Base-by-base conservation (phyloP, 2,888 invertebrate genomes). In the Sericinus montela region DNA sequence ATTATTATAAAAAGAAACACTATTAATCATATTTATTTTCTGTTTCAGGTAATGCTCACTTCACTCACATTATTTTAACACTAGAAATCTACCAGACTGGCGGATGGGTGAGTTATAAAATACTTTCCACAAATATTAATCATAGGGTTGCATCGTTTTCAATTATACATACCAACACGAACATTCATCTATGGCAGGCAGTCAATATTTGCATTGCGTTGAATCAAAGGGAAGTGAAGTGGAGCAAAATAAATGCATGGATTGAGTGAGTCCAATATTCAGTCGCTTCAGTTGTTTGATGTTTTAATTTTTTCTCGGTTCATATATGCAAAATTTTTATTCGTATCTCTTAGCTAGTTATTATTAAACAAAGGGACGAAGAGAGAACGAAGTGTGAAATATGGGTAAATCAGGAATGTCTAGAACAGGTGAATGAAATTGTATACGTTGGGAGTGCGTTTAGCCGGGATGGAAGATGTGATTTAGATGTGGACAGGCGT, bases 21-120 rank as follows among this genome's bases (percentile, higher is more conserved):
- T 25, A 8, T 25, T 25, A 25, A 25, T 25, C 7, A 25, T 7
- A 5, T 4, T 25, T 25, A 8, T 63, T 69, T 63, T 70, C 60
- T 71, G 64, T 81, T 84, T 54, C 80, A 83, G 82, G 83, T 83
- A 81, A 75, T 66, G 52, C 55, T 59, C 55, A 62, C 67, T 68
- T 63, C 58, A 58, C 59, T n/a, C 62, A 62, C 51, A n/a, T n/a
- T n/a, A n/a, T n/a, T n/a, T 58, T 58, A 57, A 58, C 53, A 52
- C 54, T 44, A 41, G 48, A 51, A 52, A 37, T 54, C 25, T 25
- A 54, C 52, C 57, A 60, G 55, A 49, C 57, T 35, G 47, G 55
- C 54, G 62, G 55, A 55, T 48, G 55, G 63, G 75, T 76, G 60
- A 75, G 75, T 73, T 58, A 62, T 55, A 65, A 69, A 67, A 63